Evolutionary conservation across 1,140 invertebrate species (phyloP), one percentile per base, ranked within the genome.

Genomic region (Brachionus paranguensis): DNA sequence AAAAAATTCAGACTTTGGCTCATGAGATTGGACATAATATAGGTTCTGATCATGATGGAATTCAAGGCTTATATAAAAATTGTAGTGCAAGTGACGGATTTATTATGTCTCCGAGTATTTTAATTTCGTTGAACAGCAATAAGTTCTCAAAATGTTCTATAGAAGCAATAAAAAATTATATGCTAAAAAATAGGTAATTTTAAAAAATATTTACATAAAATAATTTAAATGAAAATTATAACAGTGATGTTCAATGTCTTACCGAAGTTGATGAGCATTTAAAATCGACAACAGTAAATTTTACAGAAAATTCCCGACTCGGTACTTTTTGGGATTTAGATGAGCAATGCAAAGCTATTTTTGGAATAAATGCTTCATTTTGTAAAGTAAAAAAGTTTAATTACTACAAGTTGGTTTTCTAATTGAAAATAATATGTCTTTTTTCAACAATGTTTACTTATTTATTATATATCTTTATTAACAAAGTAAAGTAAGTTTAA

Each of bases 281-380:
- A 33, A 41, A 68, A 68, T 33, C 27, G 11, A 29, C 29, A 14
- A 8, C 12, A 68, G n/a, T 41, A 5, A 29, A 68, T 6, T 12
- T 33, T 0, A 14, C 11, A 12, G 33, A 68, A 33, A 68, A 68
- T 72, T 17, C 17, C 2, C 45, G 20, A 8, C 17, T 72, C 7
- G 37, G 68, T 2, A 20, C 14, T 10, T 72, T 72, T 20, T 72
- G 68, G 68, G 41, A 37, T 3, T 20, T 43, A 8, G 37, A 72
- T 24, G 68, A 72, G 17, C 68, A 72, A 72, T 72, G 68, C 37
- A 72, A 72, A 72, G 43, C 41, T 20, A n/a, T 20, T n/a, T 72
- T 41, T 43, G 68, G 68, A 72, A 24, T 50, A n/a, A 47, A 76
- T 50, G 41, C 72, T 12, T 76, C 72, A 27, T 76, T 76, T 76